A percentile compares a stretch with the other conserved stretches of the same genome.
These are phyloP conservation scores for Ligdia adustata DNA, from an alignment of 2,888 invertebrate species.

Conservation along the genomic window DNA sequence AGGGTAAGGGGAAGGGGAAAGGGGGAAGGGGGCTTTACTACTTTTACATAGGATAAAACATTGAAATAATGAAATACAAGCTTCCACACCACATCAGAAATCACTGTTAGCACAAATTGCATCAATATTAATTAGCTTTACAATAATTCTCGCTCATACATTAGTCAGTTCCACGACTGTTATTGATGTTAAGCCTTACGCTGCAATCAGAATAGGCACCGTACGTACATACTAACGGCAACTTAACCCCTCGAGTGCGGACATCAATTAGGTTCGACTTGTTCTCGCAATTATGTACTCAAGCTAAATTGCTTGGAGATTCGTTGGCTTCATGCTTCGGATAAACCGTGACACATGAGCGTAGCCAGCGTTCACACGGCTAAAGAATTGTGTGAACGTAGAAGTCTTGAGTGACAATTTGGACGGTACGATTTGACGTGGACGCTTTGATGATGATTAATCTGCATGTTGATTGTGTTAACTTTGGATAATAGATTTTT, in stretches of 20 bases:
- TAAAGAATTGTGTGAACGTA: conserved; percentile 38
- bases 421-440: conserved; percentile 30
- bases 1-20: too few relatives aligned
- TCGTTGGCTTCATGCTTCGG: conserved; percentile 69
- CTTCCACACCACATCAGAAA: too few relatives aligned
- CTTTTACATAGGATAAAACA: too few relatives aligned
- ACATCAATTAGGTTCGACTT: conserved; percentile 79
- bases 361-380: conserved; percentile 56
- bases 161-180: conserved; percentile 39
- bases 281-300: conserved; percentile 81
- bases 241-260: conserved; percentile 62
- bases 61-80: too few relatives aligned
- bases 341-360: conserved; percentile 66
- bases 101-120: conserved; percentile 23
- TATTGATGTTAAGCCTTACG: conserved; percentile 33
- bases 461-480: conserved; percentile 7
- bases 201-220: conserved; percentile 25
- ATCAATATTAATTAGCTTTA: conserved; percentile 28
- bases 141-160: conserved; percentile 22
- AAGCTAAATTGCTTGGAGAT: conserved; percentile 78
- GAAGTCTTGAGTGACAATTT: conserved; percentile 27
- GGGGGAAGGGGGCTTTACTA: too few relatives aligned
- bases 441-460: conserved; percentile 26
- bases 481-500: neutral
- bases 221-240: conserved; percentile 56